Conservation (phyloP, 2,113 vertebrate genomes). For the Astatotilapia flaviijosephi region DNA sequence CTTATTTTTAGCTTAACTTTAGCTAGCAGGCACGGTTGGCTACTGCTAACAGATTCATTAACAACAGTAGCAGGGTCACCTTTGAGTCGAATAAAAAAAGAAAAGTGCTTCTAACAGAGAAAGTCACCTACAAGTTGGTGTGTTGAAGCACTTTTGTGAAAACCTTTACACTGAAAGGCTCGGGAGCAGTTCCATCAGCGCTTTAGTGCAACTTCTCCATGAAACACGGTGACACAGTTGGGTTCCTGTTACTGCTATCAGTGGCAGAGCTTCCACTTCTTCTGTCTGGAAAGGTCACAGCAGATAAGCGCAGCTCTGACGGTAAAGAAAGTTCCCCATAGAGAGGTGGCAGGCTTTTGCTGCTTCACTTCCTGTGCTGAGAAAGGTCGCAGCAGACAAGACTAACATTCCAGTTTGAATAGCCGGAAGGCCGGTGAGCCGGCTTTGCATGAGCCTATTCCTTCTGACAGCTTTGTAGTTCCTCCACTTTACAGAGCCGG, state of each 20-base stretch:
- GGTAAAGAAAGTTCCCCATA: neutral
- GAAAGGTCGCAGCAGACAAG: constrained; percentile 51
- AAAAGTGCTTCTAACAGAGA: neutral
- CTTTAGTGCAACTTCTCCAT: neutral
- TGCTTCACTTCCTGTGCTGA: constrained; percentile 39
- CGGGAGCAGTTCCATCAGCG: neutral
- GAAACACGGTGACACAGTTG: neutral
- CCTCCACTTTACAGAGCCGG: neutral
- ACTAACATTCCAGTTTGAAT: constrained; percentile 57
- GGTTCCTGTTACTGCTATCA: constrained; percentile 23
- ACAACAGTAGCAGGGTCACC: neutral
- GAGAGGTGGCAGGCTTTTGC: neutral
- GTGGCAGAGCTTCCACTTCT: constrained; percentile 24
- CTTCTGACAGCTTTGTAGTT: constrained; percentile 42
- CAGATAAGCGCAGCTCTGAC: neutral
- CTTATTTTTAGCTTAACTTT: constrained; percentile 40
- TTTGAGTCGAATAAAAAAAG: neutral
- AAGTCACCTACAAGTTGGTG: neutral
- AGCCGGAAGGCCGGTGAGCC: constrained; percentile 46
- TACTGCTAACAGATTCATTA: constrained; percentile 17
- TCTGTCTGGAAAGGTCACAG: constrained; percentile 32
- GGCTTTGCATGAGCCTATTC: constrained; percentile 31
- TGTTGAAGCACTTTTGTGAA: neutral
- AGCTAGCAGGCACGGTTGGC: constrained; percentile 12
- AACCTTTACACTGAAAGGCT: neutral